phyloP scores from a whole-genome alignment of 1,140 invertebrate genomes.

The Pteromalus puparum region DNA sequence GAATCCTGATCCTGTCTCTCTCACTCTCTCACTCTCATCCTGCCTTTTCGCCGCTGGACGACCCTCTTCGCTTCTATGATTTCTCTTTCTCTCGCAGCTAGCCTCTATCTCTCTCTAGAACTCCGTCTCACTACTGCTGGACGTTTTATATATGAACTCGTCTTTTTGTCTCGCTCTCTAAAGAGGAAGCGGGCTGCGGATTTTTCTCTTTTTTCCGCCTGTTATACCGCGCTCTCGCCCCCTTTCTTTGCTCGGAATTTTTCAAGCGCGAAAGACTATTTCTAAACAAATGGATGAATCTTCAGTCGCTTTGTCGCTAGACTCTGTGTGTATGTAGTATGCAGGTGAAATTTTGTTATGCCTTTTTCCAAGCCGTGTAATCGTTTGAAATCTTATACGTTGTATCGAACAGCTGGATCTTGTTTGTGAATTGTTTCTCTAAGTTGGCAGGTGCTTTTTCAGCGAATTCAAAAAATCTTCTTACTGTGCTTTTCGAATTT shows the following conservation, averaged over 20 bases:
- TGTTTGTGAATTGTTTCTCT: not conserved
- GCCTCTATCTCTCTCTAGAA: too few species aligned
- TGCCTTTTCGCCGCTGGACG: not conserved
- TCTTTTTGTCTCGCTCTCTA: slow-evolving; percentile 22
- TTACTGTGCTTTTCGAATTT: too few species aligned
- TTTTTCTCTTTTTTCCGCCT: not conserved
- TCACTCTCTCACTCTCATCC: not conserved
- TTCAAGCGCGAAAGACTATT: slow-evolving; percentile 1
- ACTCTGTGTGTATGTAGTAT: too few species aligned
- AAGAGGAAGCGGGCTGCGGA: not conserved
- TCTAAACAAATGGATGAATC: not conserved
- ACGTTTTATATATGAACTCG: slow-evolving; percentile 24
- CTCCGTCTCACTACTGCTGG: slow-evolving; percentile 6
- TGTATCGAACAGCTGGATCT: too few species aligned
- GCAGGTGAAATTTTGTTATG: not conserved
- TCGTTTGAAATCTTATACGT: not conserved
- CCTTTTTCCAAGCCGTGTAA: not conserved
- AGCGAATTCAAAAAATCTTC: too few species aligned
- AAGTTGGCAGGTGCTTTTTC: too few species aligned
- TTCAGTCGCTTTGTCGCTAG: not conserved
- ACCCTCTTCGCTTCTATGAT: slow-evolving; percentile 5
- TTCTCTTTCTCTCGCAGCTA: slow-evolving; percentile 1
- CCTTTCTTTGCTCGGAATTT: not conserved
- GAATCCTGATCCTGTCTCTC: slow-evolving; percentile 29
- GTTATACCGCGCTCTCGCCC: slow-evolving; percentile 11